Base-by-base conservation (phyloP, 2,888 invertebrate genomes). In the Onthophagus sagittarius region DNA sequence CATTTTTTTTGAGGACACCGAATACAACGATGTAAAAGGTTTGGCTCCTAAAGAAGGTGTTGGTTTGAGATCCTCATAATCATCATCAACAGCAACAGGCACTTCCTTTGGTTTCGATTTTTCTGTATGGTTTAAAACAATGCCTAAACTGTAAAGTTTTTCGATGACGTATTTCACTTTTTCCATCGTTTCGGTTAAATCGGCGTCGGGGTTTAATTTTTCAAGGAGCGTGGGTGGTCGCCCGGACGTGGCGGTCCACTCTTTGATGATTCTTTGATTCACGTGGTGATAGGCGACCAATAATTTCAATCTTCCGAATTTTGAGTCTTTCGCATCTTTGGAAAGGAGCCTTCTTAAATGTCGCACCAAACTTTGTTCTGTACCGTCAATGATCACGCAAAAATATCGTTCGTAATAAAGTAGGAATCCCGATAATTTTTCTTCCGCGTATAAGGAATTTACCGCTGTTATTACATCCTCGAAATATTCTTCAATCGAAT, bases 191-290 rank as follows among this genome's bases (percentile, higher is more conserved):
- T 74, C 75, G 9, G 72, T 53, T 3, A 78, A 14, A 72, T 79
- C 77, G 7, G 69, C 64, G 14, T 75, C 64, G 32, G 85, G 62
- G 74, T 87, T 84, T 75, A 88, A 79, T 62, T 83, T 85, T 62
- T 87, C 87, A n/a, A 88, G 82, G 62, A 88, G 83, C 0, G 86
- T 85, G 0, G 87, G 88, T 0, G 88, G 88, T 6, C 84, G 83
- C 0, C 86, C 87, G 11, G 74, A 72, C 39, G 76, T 70, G 4
- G 72, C 67, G 63, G 73, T 62, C 77, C 77, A 78, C 69, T 74
- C 75, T 33, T 76, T 73, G n/a, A 78, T 69, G 62, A 78, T 75
- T 71, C 78, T 73, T 77, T 78, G 62, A 75, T 83, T 81, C 72
- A 88, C 83, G 67, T 86, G 87, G 81, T 88, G 87, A 77, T 87